Evolutionary conservation across 64 coral and sea anemone genomes (phyloP).

Genomic region (Cladopsammia gracilis): DNA sequence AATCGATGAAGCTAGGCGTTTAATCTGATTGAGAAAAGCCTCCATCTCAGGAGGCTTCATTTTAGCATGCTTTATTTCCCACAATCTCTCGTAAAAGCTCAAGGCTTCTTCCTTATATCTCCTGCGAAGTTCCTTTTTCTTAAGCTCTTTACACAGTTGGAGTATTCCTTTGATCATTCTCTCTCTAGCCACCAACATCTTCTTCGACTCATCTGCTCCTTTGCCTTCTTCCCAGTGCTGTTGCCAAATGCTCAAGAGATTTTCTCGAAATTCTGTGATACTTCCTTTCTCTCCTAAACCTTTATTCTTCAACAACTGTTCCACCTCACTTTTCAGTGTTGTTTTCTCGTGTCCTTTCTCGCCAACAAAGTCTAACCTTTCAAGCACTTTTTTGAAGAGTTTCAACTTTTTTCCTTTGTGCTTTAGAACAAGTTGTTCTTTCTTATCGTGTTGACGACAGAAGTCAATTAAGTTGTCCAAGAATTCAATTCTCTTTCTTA

Average conservation of each 20-base stretch:
- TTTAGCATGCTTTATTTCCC: not conserved
- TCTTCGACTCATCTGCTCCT: not conserved
- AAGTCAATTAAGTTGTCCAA: not conserved
- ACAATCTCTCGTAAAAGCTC: not conserved
- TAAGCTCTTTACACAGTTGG: not conserved
- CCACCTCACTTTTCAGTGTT: not conserved
- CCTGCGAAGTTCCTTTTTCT: not conserved
- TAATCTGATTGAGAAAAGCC: not conserved
- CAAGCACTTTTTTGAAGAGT: not conserved
- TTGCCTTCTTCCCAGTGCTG: not conserved
- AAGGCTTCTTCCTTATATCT: not conserved
- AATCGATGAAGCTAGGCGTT: not conserved
- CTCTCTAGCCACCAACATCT: not conserved
- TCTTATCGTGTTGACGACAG: not conserved
- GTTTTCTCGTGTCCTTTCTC: not conserved
- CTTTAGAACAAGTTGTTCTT: not conserved
- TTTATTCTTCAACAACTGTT: not conserved
- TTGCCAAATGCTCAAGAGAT: not conserved
- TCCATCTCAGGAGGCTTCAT: not conserved
- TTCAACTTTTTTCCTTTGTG: not conserved
- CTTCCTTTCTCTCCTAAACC: not conserved
- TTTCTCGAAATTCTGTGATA: not conserved
- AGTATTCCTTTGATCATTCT: slow-evolving; percentile 12
- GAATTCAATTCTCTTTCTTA: not conserved
- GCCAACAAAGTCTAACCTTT: not conserved